Evolutionary conservation across 1,140 invertebrate species (phyloP).

Genomic region (Papilio glaucus): DNA sequence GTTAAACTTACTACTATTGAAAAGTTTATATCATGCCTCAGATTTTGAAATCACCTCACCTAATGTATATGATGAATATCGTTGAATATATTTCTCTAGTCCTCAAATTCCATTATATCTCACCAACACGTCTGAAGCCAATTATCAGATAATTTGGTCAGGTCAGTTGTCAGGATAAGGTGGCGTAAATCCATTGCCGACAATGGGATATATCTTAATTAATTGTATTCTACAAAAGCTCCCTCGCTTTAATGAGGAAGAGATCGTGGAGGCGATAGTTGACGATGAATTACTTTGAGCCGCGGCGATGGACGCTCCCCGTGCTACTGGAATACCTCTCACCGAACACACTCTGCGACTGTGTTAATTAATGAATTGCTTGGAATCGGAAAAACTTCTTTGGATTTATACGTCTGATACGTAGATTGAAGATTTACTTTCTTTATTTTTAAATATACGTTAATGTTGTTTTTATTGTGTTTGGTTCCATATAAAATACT

Average conservation of each 20-base stretch:
- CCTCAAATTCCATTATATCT: neutral
- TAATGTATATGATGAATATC: too few species aligned
- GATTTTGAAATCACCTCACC: too few species aligned
- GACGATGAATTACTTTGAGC: slow-evolving; percentile 17
- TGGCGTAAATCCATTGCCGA: slow-evolving; percentile 42
- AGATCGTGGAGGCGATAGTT: slow-evolving; percentile 39
- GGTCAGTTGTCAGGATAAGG: slow-evolving; percentile 41
- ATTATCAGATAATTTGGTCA: slow-evolving; percentile 48
- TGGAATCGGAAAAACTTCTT: slow-evolving; percentile 8
- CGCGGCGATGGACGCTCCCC: neutral
- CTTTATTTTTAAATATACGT: neutral
- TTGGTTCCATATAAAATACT: neutral
- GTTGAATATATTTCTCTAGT: neutral
- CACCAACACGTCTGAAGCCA: slow-evolving; percentile 26
- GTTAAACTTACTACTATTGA: too few species aligned
- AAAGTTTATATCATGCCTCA: too few species aligned
- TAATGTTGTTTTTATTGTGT: neutral
- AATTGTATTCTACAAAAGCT: slow-evolving; percentile 52
- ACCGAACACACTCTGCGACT: slow-evolving; percentile 2
- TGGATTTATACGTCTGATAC: neutral
- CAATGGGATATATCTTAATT: slow-evolving; percentile 55
- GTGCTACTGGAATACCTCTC: neutral
- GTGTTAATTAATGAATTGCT: slow-evolving; percentile 26
- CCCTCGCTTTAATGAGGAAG: slow-evolving; percentile 44
- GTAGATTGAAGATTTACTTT: slow-evolving; percentile 3